Percentiles rank a stretch among this genome's conserved stretches.
Conservation (phyloP, 2,113 vertebrate species). For the Pomatostomus ruficeps region DNA sequence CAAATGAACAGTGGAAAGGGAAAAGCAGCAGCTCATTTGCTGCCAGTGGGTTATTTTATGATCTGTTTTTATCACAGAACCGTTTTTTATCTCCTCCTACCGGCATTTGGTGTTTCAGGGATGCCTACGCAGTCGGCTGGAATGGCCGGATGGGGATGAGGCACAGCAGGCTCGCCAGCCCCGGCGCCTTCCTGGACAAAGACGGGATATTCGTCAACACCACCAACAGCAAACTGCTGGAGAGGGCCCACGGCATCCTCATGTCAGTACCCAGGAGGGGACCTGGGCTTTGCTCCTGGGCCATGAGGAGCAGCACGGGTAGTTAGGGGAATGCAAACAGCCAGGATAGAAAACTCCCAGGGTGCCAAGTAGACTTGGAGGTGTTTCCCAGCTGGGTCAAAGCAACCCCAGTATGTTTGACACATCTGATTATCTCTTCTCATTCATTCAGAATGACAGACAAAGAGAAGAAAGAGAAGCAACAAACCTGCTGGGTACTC, state of each 20-base stretch:
- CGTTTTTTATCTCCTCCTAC: background rate
- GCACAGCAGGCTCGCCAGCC: constrained; percentile 71
- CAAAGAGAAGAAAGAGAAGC: background rate
- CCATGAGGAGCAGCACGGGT: background rate
- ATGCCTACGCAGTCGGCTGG: constrained; percentile 77
- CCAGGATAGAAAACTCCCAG: background rate
- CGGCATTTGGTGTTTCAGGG: constrained; percentile 48
- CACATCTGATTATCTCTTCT: background rate
- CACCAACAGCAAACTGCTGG: constrained; percentile 91
- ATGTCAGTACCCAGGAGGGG: constrained; percentile 82
- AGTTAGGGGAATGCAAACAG: background rate
- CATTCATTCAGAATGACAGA: background rate
- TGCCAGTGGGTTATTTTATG: background rate
- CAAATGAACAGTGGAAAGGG: fast-evolving
- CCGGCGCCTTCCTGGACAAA: constrained; percentile 78
- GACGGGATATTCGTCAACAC: constrained; percentile 90
- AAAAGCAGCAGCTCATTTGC: background rate
- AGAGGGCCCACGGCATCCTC: constrained; percentile 95
- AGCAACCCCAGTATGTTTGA: background rate
- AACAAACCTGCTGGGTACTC: background rate
- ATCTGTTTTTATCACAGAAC: background rate
- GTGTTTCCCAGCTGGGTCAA: background rate
- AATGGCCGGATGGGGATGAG: constrained; percentile 78
- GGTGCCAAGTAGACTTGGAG: background rate
- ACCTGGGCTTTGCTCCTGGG: background rate